Percentiles rank a stretch among this genome's conserved stretches.
Evolutionary conservation across 2,888 invertebrate genomes (phyloP).

Genomic region (Chymomyza fuscimana): DNA sequence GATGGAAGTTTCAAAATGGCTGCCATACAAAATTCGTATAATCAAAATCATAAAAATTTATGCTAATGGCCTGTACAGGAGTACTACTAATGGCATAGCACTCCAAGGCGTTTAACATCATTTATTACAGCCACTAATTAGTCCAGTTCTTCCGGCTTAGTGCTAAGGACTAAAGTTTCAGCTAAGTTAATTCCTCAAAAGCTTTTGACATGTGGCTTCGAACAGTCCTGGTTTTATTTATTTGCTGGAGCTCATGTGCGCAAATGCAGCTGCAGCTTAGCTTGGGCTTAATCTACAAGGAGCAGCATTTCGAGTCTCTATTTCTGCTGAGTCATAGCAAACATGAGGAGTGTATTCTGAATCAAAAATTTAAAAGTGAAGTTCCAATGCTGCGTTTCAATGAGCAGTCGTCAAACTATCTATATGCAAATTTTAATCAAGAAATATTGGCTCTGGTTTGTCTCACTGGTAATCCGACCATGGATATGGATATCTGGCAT

Average conservation of each 20-base stretch:
- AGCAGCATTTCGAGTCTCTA: conserved; percentile 33
- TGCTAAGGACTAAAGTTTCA: background rate
- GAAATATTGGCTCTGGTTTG: conserved; percentile 53
- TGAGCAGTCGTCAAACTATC: conserved; percentile 24
- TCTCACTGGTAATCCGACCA: conserved; percentile 7
- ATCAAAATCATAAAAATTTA: background rate
- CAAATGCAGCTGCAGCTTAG: conserved; percentile 15
- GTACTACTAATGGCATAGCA: conserved; percentile 17
- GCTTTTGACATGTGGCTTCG: conserved; percentile 26
- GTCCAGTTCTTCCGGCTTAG: conserved; percentile 7
- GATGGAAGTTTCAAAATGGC: background rate
- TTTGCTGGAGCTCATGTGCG: background rate
- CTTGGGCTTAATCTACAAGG: conserved; percentile 10
- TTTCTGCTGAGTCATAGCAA: conserved; percentile 41
- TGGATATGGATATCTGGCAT: conserved; percentile 45
- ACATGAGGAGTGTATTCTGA: conserved; percentile 26
- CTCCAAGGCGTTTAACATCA: conserved; percentile 28
- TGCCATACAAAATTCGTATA: background rate
- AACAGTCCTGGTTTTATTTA: conserved; percentile 20
- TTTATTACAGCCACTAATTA: conserved; percentile 36
- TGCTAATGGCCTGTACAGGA: conserved; percentile 3
- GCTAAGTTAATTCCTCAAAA: background rate
- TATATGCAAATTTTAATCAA: conserved; percentile 32
- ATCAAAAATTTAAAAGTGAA: conserved; percentile 17
- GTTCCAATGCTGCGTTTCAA: conserved; percentile 37